A percentile compares a stretch with the other conserved stretches of the same genome.
phyloP scores from a whole-genome alignment of 2,888 invertebrate species.

The Cordylochernes scorpioides region DNA sequence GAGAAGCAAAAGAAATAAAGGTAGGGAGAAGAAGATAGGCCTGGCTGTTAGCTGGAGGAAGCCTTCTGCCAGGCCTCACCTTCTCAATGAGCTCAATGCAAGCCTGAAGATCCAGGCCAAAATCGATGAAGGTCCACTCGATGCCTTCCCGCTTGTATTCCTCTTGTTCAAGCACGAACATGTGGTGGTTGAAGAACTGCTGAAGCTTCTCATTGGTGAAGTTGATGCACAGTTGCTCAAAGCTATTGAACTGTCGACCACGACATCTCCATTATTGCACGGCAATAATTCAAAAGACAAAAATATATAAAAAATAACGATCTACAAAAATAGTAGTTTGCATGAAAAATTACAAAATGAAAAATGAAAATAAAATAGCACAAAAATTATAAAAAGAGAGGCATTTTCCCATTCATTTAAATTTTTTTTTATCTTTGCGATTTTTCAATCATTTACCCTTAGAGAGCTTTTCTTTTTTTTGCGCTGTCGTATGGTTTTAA shows the following conservation, averaged over 20 bases:
- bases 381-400: no score
- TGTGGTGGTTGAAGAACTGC: conserved; percentile 99
- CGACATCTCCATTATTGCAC: no score
- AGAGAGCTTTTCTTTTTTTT: no score
- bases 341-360: no score
- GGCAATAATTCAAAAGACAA: no score
- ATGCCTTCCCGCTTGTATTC: conserved; percentile 93
- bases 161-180: conserved; percentile 98
- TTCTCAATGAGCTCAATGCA: conserved; percentile 97
- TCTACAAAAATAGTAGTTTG: no score
- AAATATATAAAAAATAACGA: no score
- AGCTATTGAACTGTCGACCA: conserved; percentile 73
- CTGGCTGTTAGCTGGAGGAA: conserved; percentile 1
- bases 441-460: no score
- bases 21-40: conserved; percentile 3
- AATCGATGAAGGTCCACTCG: conserved; percentile 94
- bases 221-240: conserved; percentile 99
- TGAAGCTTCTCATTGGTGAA: conserved; percentile 98
- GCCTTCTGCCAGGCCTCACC: conserved; percentile 30
- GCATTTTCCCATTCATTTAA: no score
- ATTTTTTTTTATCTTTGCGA: no score
- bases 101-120: conserved; percentile 92
- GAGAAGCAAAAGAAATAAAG: conserved; percentile 1
- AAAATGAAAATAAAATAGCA: no score
- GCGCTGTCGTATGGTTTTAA: no score